Evolutionary conservation across 2,888 invertebrate genomes (phyloP), one percentile per base, ranked within the genome.

Genomic region (Rambutsinella grinnellia): DNA sequence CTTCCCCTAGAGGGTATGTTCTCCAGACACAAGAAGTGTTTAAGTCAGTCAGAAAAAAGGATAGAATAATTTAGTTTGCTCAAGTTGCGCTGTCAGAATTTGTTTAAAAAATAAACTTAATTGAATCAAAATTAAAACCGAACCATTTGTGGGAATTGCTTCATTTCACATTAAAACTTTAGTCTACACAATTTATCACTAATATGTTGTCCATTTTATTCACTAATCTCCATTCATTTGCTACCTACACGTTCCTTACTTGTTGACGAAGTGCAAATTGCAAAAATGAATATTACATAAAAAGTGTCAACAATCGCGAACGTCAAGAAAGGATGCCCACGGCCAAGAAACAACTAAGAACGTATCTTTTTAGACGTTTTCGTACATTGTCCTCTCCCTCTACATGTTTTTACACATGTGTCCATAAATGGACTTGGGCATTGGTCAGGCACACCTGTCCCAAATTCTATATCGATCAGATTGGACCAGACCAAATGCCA

Each of bases 381-480:
- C 13, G 36, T 13, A 13, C 36, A n/a, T 36, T 36, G 8, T 53
- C 49, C 49, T 53, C 21, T 3, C 24, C 13, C 13, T 8, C 36
- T 36, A 13, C 13, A 36, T 13, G 36, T 36, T 36, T 36, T 36
- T 13, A 36, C 6, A 36, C 56, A 19, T 21, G 56, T 56, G 56
- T n/a, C 56, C 56, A 56, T 56, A 56, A 56, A 56, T 56, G 56
- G 56, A 24, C 13, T 36, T 36, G 36, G 36, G 13, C 36, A 36
- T 36, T 36, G 36, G 36, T 13, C 36, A 8, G 36, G 36, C 36
- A n/a, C 21, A 56, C 56, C 24, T 56, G 56, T 56, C 56, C 56
- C 17, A 56, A 24, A 26, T 56, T 24, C 10, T 56, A 56, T 56
- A 56, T 56, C 56, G 56, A 56, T 56, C 56, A 54, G 36, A 36